Evolutionary conservation across 2,888 invertebrate genomes (phyloP).

Genomic region (Tenthredo amoena): DNA sequence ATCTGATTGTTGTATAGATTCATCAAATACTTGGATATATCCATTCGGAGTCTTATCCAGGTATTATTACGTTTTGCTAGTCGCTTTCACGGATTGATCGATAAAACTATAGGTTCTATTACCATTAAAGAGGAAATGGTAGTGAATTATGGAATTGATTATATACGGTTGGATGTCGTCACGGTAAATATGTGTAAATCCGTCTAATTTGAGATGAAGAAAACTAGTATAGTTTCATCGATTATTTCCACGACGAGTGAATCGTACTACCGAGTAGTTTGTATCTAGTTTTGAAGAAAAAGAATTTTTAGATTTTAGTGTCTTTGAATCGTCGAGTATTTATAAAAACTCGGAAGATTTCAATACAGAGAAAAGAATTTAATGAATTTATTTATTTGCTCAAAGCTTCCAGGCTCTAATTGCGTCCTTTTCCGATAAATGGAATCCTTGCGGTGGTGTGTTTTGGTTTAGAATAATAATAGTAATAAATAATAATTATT

Average conservation of each 20-base stretch:
- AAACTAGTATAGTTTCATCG: background rate
- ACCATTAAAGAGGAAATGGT: background rate
- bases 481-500: slow-evolving; percentile 54
- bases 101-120: background rate
- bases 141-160: background rate
- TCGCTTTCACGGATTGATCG: background rate
- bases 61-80: background rate
- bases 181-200: background rate
- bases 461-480: slow-evolving; percentile 61
- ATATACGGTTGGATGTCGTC: background rate
- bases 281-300: background rate
- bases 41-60: background rate
- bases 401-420: slow-evolving; percentile 68
- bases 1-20: background rate
- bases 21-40: background rate
- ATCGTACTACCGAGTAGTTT: background rate
- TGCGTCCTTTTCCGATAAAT: slow-evolving; percentile 67
- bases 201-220: background rate
- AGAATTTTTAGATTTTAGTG: background rate
- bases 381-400: slow-evolving; percentile 58
- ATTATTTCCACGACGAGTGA: background rate
- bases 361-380: background rate
- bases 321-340: background rate
- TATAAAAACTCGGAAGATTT: background rate
- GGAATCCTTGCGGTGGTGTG: slow-evolving; percentile 66